A percentile compares a stretch with the other conserved stretches of the same genome.
These are phyloP conservation scores for Drosophila monieri DNA, from an alignment of 2,888 invertebrate species.

Conservation along the genomic window DNA sequence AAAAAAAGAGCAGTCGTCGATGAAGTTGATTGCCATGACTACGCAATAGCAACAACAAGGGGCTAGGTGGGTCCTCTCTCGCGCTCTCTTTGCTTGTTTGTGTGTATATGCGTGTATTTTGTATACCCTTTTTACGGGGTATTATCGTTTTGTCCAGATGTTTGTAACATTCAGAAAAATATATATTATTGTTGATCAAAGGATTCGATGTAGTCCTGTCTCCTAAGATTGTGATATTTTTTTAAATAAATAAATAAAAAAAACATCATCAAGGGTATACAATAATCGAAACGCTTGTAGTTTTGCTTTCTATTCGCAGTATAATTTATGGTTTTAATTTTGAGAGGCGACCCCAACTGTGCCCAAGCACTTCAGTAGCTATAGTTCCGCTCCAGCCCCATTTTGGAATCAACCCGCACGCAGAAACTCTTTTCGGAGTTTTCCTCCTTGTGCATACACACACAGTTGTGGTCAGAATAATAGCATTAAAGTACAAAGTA, in stretches of 20 bases:
- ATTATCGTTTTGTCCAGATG: background rate
- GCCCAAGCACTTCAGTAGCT: constrained; percentile 22
- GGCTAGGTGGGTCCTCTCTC: constrained; percentile 43
- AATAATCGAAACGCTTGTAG: background rate
- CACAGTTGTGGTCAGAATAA: constrained; percentile 38
- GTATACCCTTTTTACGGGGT: constrained; percentile 12
- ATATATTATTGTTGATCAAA: background rate
- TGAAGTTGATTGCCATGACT: constrained; percentile 73
- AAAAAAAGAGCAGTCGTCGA: constrained; percentile 65
- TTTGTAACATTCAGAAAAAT: background rate
- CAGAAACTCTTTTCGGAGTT: constrained; percentile 22
- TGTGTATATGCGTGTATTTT: constrained; percentile 51
- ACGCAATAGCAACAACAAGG: constrained; percentile 76
- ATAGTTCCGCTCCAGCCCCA: constrained; percentile 1
- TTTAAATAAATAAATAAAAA: background rate
- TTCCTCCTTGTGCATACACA: constrained; percentile 18
- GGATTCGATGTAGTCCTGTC: too few relatives aligned
- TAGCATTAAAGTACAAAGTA: constrained; percentile 16
- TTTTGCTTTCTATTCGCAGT: background rate
- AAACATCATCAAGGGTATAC: background rate
- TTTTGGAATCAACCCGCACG: constrained; percentile 13
- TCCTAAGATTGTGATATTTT: too few relatives aligned
- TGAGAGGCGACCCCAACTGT: constrained; percentile 46
- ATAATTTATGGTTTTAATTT: constrained; percentile 72
- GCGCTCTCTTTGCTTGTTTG: constrained; percentile 28